Conservation (phyloP, 2,888 invertebrate species). For the Diaperis boleti region DNA sequence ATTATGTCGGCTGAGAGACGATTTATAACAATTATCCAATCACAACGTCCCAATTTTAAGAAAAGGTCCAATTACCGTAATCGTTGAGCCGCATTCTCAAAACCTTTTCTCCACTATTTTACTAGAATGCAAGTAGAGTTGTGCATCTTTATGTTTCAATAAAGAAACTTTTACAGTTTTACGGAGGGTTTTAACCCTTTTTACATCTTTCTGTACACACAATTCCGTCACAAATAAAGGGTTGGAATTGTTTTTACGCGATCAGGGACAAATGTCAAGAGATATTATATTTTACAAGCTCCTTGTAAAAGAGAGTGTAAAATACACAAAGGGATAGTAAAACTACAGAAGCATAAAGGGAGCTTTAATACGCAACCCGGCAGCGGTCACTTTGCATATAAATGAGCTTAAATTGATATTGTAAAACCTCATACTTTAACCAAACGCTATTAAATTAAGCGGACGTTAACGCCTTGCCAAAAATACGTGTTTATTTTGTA, state of each 20-base stretch:
- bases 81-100: no score
- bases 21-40: slow-evolving; percentile 30
- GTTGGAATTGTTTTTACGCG: slow-evolving; percentile 22
- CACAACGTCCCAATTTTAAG: background rate
- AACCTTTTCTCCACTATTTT: no score
- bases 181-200: no score
- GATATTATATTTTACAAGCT: slow-evolving; percentile 44
- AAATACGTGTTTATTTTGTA: slow-evolving; percentile 2
- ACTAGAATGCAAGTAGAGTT: no score
- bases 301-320: slow-evolving; percentile 44
- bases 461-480: slow-evolving; percentile 45
- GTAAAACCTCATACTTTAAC: slow-evolving; percentile 59
- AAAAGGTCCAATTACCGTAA: no score
- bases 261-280: slow-evolving; percentile 28
- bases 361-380: slow-evolving; percentile 56
- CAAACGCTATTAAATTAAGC: slow-evolving; percentile 59
- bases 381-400: slow-evolving; percentile 62
- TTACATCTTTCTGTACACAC: no score
- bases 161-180: no score
- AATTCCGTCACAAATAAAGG: no score
- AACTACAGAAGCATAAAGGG: slow-evolving; percentile 57
- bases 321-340: slow-evolving; percentile 55
- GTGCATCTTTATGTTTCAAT: no score
- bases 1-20: slow-evolving; percentile 16
- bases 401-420: slow-evolving; percentile 62